Percentiles rank a stretch among this genome's conserved stretches.
Conservation (phyloP, 2,797 vertebrate genomes). For the Micrastur ruficollis region DNA sequence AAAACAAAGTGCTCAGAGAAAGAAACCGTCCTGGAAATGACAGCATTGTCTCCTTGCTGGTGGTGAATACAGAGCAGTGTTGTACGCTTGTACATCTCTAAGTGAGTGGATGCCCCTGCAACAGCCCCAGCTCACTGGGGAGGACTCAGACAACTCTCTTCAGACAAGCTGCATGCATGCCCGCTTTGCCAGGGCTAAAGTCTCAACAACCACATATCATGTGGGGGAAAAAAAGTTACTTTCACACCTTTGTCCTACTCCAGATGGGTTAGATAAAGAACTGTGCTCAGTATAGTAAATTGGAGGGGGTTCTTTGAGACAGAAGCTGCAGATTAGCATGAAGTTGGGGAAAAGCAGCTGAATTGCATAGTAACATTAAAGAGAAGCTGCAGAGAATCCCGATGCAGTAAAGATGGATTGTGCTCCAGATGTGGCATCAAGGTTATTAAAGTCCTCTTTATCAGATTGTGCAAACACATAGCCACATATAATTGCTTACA, state of each 20-base stretch:
- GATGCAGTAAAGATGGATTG: background rate
- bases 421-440: background rate
- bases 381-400: background rate
- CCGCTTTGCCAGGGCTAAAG: background rate
- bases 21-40: background rate
- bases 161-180: background rate
- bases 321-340: background rate
- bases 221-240: background rate
- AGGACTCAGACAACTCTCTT: background rate
- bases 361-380: background rate
- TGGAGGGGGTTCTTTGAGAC: background rate
- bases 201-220: background rate
- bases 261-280: background rate
- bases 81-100: background rate
- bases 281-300: background rate
- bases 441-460: slow-evolving; percentile 19
- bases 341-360: background rate
- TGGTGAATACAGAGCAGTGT: background rate
- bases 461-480: slow-evolving; percentile 4
- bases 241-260: background rate
- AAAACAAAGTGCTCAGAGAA: background rate
- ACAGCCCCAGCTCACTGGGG: background rate
- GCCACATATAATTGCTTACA: slow-evolving; percentile 18
- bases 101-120: background rate
- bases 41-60: background rate